Evolutionary conservation across 1,140 invertebrate species (phyloP), one percentile per base, ranked within the genome.

Genomic region (Drosophila aff.): DNA sequence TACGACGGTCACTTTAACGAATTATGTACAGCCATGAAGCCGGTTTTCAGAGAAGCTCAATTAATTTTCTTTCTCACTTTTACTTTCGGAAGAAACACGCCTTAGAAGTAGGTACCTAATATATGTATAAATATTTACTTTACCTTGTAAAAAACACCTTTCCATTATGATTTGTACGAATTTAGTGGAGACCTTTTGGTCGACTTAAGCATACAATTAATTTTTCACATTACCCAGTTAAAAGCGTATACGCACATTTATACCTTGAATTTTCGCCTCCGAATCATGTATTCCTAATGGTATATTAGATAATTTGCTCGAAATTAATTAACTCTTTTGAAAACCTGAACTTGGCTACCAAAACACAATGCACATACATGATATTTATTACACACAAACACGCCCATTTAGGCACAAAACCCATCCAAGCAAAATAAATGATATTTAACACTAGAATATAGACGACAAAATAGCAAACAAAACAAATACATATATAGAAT

Each of bases 381-480:
- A 81, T 89, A 89, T 89, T 90, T 89, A 89, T 89, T 84, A 81
- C 47, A 86, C 57, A 58, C 63, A 72, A 55, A 83, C 61, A 78
- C 73, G 67, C 81, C 89, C 77, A 89, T 84, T 57, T 69, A 65
- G 65, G 75, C 81, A 89, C 80, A 50, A 59, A 74, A 66, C 59
- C 53, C 62, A 68, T 72, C 47, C 52, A 28, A 52, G 68, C 10
- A 43, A 64, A 36, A 47, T 74, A 53, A 46, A 66, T 47, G 49
- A 78, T 74, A 84, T 38, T 75, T 76, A 76, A 69, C 59, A 28
- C 11, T 74, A 62, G 69, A 67, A 63, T 67, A 67, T 71, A 71
- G 46, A 66, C 23, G 43, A 55, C 2, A 33, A 52, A 47, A 65
- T 74, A 67, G 66, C 33, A 66, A 71, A 62, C 31, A 47, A 41